Evolutionary conservation across 2,797 vertebrate species (phyloP).

Genomic region (Amphiprion clarkii): DNA sequence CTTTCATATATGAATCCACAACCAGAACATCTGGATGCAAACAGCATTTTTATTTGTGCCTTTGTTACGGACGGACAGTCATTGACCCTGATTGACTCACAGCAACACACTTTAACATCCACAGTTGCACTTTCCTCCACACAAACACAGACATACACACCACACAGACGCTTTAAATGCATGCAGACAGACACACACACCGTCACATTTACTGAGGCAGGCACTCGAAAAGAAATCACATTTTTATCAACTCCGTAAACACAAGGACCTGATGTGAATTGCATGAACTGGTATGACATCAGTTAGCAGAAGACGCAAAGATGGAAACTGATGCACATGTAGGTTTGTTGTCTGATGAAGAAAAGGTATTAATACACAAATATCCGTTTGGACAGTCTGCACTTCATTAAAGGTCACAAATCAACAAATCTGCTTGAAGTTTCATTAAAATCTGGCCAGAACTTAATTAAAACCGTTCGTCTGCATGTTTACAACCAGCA

Average conservation of each 20-base stretch:
- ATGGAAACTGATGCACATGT: slow-evolving; percentile 9
- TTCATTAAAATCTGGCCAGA: background rate
- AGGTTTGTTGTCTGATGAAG: background rate
- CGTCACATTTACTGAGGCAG: slow-evolving; percentile 34
- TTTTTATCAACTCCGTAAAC: slow-evolving; percentile 28
- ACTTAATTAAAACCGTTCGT: background rate
- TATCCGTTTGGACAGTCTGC: too few relatives aligned
- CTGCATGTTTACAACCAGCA: background rate
- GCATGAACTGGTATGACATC: background rate
- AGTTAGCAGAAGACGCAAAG: slow-evolving; percentile 4
- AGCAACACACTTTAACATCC: slow-evolving; percentile 29
- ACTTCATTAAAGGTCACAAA: too few relatives aligned
- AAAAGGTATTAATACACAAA: background rate
- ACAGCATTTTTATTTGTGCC: slow-evolving; percentile 55
- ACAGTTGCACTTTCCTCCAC: background rate
- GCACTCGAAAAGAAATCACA: slow-evolving; percentile 16
- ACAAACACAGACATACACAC: slow-evolving; percentile 13
- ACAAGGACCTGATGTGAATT: slow-evolving; percentile 17
- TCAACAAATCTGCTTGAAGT: background rate
- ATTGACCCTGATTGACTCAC: slow-evolving; percentile 31
- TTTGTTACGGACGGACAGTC: slow-evolving; percentile 30
- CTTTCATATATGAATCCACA: background rate
- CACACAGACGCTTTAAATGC: slow-evolving; percentile 16
- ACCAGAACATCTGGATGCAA: slow-evolving; percentile 39
- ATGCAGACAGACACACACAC: slow-evolving; percentile 43